phyloP scores from a whole-genome alignment of 2,888 invertebrate species.

The Dendrolimus houi region DNA sequence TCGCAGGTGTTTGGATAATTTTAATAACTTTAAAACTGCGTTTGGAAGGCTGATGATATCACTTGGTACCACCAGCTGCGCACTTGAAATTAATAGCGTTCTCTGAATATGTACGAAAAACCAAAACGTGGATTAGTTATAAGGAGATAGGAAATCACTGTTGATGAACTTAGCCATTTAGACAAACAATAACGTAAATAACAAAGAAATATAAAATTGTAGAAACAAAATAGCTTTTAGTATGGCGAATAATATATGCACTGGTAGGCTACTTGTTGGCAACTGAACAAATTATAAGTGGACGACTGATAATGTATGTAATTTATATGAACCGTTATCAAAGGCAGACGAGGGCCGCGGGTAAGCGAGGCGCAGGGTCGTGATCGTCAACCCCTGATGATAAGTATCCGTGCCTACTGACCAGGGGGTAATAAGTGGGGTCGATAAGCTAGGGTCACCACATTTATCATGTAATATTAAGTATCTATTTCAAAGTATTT shows the following conservation, averaged over 20 bases:
- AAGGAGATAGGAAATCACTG: conserved; percentile 62
- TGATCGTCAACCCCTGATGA: conserved; percentile 41
- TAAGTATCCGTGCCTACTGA: conserved; percentile 56
- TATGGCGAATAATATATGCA: conserved; percentile 18
- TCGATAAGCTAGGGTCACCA: conserved; percentile 31
- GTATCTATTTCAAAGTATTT: too few relatives aligned
- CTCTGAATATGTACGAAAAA: conserved; percentile 20
- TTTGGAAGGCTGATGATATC: conserved; percentile 8
- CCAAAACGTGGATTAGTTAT: conserved; percentile 20
- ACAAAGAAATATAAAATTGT: conserved; percentile 10
- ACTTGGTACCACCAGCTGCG: conserved; percentile 8
- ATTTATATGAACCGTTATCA: conserved; percentile 62
- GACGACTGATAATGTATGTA: conserved; percentile 28
- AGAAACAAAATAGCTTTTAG: conserved; percentile 2
- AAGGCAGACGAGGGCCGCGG: conserved; percentile 39
- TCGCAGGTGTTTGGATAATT: conserved; percentile 21
- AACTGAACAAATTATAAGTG: conserved; percentile 30
- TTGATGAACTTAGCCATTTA: conserved; percentile 67
- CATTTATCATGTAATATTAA: conserved; percentile 5
- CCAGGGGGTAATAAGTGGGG: conserved; percentile 62
- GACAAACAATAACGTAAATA: conserved; percentile 19
- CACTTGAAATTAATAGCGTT: conserved; percentile 5
- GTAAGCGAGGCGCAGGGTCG: conserved; percentile 46
- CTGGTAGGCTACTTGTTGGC: conserved; percentile 16
- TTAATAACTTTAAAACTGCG: conserved; percentile 1